Base-by-base conservation (phyloP, 2,888 invertebrate species). In the Pilophorus perplexus region DNA sequence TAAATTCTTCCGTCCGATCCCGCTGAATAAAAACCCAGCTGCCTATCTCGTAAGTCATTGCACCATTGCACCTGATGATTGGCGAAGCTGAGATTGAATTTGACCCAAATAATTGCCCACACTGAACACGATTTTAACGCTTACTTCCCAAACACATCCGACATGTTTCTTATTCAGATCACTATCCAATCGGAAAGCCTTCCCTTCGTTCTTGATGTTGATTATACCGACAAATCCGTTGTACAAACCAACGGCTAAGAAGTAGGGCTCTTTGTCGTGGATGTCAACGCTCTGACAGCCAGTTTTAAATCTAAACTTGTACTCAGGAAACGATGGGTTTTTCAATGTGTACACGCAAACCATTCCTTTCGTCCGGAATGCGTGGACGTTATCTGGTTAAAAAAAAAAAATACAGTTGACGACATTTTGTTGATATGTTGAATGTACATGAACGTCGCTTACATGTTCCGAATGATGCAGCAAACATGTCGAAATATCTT, bases 321-420 rank as follows among this genome's bases (percentile, higher is more conserved):
- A 90, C 76, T 97, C 96, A 0, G 97, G 96, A 78, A 84, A 92
- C 0, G 94, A 93, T 0, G 96, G 94, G 79, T 96, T 96, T 79
- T 96, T 96, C 69, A 96, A 83, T 37, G 91, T 90, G 80, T 88
- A 96, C 46, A 95, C 80, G 74, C 94, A 90, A 1, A 97, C 82
- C 71, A 88, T 85, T 0, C 94, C 94, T 50, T 42, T 44, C 12
- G 55, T 33, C 16, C 64, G 38, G 64, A 54, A 52, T 16, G 64
- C 64, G 52, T 64, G 44, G 10, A 62, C 62, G 62, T 46, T 44
- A 62, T 62, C 62, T 62, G 46, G 12, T 28, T 42, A 22, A 27
- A 42, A 5, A 42, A 14, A 42, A 5, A 42, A 42, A 33, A 33
- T 33, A n/a, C n/a, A n/a, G n/a, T n/a, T n/a, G n/a, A n/a, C n/a